These are phyloP conservation scores for Drosophila kanapiae DNA, from an alignment of 1,140 invertebrate genomes.

Conservation along the genomic window DNA sequence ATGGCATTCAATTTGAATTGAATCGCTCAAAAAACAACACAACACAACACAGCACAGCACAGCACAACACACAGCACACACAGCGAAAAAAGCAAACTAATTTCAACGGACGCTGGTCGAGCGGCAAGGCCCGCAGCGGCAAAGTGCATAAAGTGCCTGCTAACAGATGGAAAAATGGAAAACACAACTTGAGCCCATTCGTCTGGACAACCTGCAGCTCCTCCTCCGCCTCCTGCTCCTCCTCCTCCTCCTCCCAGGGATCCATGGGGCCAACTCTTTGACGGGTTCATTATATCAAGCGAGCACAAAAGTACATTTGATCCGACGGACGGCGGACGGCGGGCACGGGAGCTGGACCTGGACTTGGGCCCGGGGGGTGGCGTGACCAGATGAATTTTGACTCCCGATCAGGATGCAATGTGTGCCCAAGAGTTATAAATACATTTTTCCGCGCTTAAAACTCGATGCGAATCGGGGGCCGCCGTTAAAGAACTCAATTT, in stretches of 20 bases:
- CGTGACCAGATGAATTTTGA: conserved; percentile 3
- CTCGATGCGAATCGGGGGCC: too few species aligned
- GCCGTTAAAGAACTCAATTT: not conserved
- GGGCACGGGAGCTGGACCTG: not conserved
- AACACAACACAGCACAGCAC: too few species aligned
- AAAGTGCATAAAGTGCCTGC: conserved; percentile 69
- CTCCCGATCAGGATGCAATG: not conserved
- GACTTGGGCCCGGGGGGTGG: not conserved
- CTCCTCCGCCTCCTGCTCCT: not conserved
- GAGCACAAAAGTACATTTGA: conserved; percentile 29
- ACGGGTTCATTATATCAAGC: conserved; percentile 51
- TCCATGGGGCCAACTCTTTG: conserved; percentile 40
- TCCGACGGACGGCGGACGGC: not conserved
- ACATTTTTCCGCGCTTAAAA: not conserved
- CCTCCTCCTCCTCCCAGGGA: not conserved
- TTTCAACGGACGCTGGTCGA: conserved; percentile 52
- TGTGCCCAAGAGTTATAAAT: conserved; percentile 1
- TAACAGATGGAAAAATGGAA: conserved; percentile 25
- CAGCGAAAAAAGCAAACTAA: conserved; percentile 57
- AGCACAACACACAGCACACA: conserved; percentile 1
- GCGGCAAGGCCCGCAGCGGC: conserved; percentile 55
- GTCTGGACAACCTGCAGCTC: conserved; percentile 12
- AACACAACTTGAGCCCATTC: conserved; percentile 50
- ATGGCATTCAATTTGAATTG: conserved; percentile 78
- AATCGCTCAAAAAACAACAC: conserved; percentile 60